Conservation (phyloP, 1,140 invertebrate species). For the Bombus fervidus region DNA sequence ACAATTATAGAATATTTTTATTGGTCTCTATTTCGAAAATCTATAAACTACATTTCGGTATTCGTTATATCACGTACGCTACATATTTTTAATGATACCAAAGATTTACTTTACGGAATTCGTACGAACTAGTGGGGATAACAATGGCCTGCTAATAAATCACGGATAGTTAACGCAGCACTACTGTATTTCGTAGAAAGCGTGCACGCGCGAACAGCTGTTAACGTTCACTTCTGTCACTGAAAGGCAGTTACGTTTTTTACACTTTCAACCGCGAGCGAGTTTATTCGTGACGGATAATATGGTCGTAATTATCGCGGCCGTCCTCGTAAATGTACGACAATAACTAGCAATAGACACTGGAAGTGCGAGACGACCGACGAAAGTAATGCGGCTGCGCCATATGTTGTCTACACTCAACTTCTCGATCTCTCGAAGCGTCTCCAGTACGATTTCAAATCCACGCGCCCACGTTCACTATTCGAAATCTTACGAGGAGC, state of each 20-base stretch:
- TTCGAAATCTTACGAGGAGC: not conserved
- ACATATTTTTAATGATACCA: not conserved
- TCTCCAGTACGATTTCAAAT: slow-evolving; percentile 10
- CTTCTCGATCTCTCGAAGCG: slow-evolving; percentile 13
- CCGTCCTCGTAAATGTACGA: slow-evolving; percentile 10
- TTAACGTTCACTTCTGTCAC: not conserved
- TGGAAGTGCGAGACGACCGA: not conserved
- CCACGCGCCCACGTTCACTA: not conserved
- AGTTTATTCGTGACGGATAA: too few relatives aligned
- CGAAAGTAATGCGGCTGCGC: slow-evolving; percentile 24
- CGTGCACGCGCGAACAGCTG: slow-evolving; percentile 1
- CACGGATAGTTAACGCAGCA: not conserved
- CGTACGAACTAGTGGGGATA: not conserved
- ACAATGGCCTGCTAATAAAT: not conserved
- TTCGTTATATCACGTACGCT: not conserved
- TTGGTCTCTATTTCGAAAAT: not conserved
- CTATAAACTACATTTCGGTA: not conserved
- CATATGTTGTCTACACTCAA: not conserved
- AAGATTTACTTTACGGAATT: not conserved
- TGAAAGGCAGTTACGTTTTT: not conserved
- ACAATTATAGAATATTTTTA: too few relatives aligned
- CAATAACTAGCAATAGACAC: slow-evolving; percentile 10
- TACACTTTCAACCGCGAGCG: not conserved
- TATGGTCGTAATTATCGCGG: not conserved
- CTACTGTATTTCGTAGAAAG: not conserved